A percentile compares a stretch with the other conserved stretches of the same genome.
Conservation (phyloP, 1,140 invertebrate species). For the Ceratina australensis region DNA sequence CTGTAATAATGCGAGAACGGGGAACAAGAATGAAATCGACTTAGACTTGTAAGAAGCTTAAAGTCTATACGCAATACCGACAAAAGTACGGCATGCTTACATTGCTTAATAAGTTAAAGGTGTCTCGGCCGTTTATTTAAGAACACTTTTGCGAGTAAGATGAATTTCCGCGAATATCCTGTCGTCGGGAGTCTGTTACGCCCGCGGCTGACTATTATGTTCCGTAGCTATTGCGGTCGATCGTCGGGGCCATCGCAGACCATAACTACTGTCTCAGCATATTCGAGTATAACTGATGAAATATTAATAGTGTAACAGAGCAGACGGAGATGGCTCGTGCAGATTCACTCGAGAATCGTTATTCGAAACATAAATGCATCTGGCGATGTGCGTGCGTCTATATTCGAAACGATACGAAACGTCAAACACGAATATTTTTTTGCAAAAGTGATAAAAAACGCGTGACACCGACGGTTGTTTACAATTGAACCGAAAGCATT, state of each 20-base stretch:
- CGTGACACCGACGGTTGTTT: neutral
- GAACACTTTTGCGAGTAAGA: neutral
- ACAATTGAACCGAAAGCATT: neutral
- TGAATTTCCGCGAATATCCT: neutral
- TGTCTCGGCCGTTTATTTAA: neutral
- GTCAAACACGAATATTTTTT: neutral
- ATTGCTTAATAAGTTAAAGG: no score
- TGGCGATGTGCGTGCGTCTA: neutral
- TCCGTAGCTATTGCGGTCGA: neutral
- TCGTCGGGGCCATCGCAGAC: neutral
- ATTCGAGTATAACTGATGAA: slow-evolving; percentile 20
- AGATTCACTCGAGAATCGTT: slow-evolving; percentile 16
- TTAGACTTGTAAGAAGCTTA: slow-evolving; percentile 1
- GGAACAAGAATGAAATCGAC: neutral
- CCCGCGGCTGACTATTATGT: slow-evolving; percentile 9
- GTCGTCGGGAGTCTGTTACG: neutral
- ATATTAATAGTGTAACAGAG: slow-evolving; percentile 19
- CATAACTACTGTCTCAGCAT: slow-evolving; percentile 20
- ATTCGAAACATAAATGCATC: neutral
- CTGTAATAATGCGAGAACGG: neutral
- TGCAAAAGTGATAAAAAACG: neutral
- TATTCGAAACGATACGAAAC: no score
- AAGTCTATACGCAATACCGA: neutral
- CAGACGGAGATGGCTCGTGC: neutral
- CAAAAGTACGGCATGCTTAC: neutral